Evolutionary conservation across 2,888 invertebrate species (phyloP).

Genomic region (Allacma fusca): DNA sequence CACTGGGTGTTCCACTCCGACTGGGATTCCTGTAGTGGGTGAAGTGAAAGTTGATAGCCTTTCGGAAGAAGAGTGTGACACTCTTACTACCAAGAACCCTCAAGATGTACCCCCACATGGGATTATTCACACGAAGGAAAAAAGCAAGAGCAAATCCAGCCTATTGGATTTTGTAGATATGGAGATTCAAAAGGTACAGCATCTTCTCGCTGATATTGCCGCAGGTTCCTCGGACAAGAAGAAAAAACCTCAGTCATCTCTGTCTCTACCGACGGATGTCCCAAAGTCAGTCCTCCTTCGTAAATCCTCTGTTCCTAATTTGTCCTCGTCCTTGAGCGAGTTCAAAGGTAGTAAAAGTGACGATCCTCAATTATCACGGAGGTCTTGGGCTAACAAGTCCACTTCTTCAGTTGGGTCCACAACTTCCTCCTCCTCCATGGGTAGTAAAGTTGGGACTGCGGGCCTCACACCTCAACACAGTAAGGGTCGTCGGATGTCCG

Average conservation of each 20-base stretch:
- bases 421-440: conserved; percentile 38
- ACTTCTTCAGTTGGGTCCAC: conserved; percentile 41
- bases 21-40: no score
- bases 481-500: not conserved
- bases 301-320: conserved; percentile 39
- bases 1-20: no score
- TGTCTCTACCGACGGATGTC: not conserved
- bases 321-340: not conserved
- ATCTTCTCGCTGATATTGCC: conserved; percentile 19
- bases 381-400: conserved; percentile 41
- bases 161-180: conserved; percentile 35
- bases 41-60: no score
- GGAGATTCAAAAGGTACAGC: conserved; percentile 38
- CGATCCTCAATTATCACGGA: conserved; percentile 14
- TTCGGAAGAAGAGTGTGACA: no score
- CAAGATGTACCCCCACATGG: not conserved
- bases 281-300: conserved; percentile 21
- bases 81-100: no score
- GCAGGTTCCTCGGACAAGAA: not conserved
- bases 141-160: conserved; percentile 1
- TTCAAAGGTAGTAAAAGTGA: not conserved
- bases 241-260: not conserved
- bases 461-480: not conserved
- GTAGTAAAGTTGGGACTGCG: not conserved
- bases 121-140: not conserved